A percentile compares a stretch with the other conserved stretches of the same genome.
Conservation (phyloP, 1,140 invertebrate species). For the Ceratina australensis region DNA sequence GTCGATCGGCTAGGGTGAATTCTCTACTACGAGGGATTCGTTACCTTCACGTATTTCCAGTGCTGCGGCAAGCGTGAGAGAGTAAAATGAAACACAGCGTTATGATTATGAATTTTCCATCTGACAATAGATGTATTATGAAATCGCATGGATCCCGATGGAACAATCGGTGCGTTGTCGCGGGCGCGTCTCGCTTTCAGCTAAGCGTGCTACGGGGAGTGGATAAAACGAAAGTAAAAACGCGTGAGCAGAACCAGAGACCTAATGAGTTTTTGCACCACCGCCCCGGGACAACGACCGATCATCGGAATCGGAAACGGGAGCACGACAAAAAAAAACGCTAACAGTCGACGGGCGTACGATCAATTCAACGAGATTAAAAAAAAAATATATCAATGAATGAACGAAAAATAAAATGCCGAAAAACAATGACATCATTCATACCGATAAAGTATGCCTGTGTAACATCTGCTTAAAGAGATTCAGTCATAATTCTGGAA, state of each 20-base stretch:
- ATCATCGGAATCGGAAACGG: neutral
- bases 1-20: neutral
- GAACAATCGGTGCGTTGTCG: constrained; percentile 34
- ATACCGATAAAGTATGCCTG: neutral
- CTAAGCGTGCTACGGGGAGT: neutral
- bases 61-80: constrained; percentile 80
- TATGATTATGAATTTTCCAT: constrained; percentile 3
- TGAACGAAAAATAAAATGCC: neutral
- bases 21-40: constrained; percentile 49
- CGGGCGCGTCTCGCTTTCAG: neutral
- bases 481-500: neutral
- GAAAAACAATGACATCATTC: neutral
- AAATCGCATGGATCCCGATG: neutral
- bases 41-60: constrained; percentile 91
- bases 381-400: constrained; percentile 1
- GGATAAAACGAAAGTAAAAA: constrained; percentile 39
- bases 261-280: constrained; percentile 1
- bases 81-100: constrained; percentile 26
- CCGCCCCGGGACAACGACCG: constrained; percentile 29
- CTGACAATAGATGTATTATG: neutral
- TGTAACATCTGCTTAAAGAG: too few species aligned
- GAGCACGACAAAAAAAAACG: neutral
- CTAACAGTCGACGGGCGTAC: constrained; percentile 17
- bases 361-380: neutral
- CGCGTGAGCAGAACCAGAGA: constrained; percentile 19